phyloP scores from a whole-genome alignment of 2,797 vertebrate species.

The Characodon lateralis region DNA sequence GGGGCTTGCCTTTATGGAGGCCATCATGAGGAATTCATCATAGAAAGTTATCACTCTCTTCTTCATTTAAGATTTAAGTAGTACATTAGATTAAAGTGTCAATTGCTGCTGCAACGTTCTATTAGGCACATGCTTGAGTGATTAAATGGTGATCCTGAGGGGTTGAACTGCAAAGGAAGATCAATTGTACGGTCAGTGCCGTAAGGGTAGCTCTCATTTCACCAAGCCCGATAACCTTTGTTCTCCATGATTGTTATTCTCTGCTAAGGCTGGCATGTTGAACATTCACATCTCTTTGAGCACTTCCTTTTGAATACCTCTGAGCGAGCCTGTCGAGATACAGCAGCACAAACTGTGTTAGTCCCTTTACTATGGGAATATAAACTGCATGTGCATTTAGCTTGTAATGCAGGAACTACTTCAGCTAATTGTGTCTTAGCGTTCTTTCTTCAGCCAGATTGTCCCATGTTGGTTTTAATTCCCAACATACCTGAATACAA shows the following conservation, averaged over 20 bases:
- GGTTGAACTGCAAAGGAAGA: constrained; percentile 7
- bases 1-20: neutral
- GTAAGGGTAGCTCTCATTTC: neutral
- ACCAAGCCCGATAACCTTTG: neutral
- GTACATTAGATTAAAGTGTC: neutral
- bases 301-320: neutral
- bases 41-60: neutral
- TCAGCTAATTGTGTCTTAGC: neutral
- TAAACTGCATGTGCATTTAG: neutral
- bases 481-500: neutral
- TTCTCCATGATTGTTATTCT: neutral
- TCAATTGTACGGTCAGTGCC: constrained; percentile 4
- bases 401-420: neutral
- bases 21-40: neutral
- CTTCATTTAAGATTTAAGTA: neutral
- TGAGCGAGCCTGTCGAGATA: neutral
- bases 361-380: neutral
- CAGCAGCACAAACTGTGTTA: neutral
- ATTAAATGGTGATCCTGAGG: constrained; percentile 11
- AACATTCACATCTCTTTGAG: neutral
- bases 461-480: neutral
- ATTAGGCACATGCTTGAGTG: constrained; percentile 2
- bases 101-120: constrained; percentile 14
- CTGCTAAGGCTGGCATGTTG: neutral
- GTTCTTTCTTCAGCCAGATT: neutral